Conservation (phyloP, 2,888 invertebrate species). For the Drosophila cracens region DNA sequence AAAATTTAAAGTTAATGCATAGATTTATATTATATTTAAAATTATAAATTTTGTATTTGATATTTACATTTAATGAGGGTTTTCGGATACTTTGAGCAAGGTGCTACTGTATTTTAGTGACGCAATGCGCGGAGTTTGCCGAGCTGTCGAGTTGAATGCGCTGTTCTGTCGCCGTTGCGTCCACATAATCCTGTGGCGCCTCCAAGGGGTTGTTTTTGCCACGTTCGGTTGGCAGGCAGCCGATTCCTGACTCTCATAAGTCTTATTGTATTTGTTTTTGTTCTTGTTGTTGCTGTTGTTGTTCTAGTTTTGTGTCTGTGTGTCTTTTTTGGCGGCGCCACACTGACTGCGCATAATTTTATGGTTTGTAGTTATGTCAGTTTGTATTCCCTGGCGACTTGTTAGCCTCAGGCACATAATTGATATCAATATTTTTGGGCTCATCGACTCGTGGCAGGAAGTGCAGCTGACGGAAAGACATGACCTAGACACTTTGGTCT, state of each 20-base stretch:
- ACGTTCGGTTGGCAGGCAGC: slow-evolving; percentile 34
- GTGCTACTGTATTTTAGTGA: slow-evolving; percentile 50
- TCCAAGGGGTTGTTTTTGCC: slow-evolving; percentile 75
- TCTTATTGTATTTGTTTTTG: slow-evolving; percentile 18
- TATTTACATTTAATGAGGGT: not conserved
- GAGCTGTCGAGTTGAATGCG: slow-evolving; percentile 72
- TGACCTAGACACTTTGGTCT: slow-evolving; percentile 71
- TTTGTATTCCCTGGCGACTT: slow-evolving; percentile 33
- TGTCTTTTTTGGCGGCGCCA: slow-evolving; percentile 62
- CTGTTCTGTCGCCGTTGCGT: slow-evolving; percentile 44
- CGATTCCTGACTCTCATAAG: slow-evolving; percentile 21
- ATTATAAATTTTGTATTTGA: not conserved
- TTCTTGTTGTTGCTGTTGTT: slow-evolving; percentile 17
- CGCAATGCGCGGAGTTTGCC: slow-evolving; percentile 60
- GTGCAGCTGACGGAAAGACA: slow-evolving; percentile 56
- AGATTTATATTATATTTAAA: not conserved
- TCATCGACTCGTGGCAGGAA: not conserved
- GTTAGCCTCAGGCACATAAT: slow-evolving; percentile 50
- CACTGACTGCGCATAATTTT: slow-evolving; percentile 78
- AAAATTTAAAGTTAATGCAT: not conserved
- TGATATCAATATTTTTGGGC: slow-evolving; percentile 50
- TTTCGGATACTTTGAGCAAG: not conserved
- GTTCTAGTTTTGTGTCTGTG: slow-evolving; percentile 19
- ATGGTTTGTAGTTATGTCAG: slow-evolving; percentile 49
- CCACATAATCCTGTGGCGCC: slow-evolving; percentile 60